Evolutionary conservation across 2,797 vertebrate genomes (phyloP).

Genomic region (Gouania willdenowi): DNA sequence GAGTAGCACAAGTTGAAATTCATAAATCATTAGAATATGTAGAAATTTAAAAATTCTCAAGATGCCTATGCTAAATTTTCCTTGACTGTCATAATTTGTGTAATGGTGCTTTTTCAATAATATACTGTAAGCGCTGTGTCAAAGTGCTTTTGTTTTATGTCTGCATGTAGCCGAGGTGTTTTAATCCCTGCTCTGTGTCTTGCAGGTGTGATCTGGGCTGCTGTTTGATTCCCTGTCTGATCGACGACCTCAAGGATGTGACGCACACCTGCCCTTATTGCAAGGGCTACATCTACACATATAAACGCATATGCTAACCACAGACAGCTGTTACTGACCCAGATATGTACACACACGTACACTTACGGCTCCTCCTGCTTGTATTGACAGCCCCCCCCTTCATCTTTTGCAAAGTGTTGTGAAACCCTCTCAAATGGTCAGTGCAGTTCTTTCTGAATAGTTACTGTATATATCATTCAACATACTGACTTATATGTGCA

Average conservation of each 20-base stretch:
- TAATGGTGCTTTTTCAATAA: too few relatives aligned
- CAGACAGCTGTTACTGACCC: constrained; percentile 47
- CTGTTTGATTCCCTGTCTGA: constrained; percentile 96
- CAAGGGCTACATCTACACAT: constrained; percentile 98
- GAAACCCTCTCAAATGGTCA: constrained; percentile 47
- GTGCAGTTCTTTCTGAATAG: constrained; percentile 48
- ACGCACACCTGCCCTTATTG: constrained; percentile 97
- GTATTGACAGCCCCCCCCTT: constrained; percentile 35
- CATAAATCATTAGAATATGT: too few relatives aligned
- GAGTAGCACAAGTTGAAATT: too few relatives aligned
- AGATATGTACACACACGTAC: constrained; percentile 40
- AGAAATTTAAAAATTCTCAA: too few relatives aligned
- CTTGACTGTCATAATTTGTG: too few relatives aligned
- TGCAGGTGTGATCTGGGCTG: constrained; percentile 94
- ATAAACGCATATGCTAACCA: constrained; percentile 97
- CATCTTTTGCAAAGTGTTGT: constrained; percentile 55
- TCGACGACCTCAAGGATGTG: constrained; percentile 98
- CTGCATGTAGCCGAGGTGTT: not conserved
- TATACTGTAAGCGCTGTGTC: too few relatives aligned
- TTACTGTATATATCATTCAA: constrained; percentile 53
- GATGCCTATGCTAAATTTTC: too few relatives aligned
- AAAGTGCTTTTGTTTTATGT: too few relatives aligned
- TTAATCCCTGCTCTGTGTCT: not conserved
- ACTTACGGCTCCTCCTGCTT: constrained; percentile 46
- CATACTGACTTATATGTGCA: constrained; percentile 39